Conservation (phyloP, 35 echinoderm and acorn worm genomes). For the Chiridota heheva region DNA sequence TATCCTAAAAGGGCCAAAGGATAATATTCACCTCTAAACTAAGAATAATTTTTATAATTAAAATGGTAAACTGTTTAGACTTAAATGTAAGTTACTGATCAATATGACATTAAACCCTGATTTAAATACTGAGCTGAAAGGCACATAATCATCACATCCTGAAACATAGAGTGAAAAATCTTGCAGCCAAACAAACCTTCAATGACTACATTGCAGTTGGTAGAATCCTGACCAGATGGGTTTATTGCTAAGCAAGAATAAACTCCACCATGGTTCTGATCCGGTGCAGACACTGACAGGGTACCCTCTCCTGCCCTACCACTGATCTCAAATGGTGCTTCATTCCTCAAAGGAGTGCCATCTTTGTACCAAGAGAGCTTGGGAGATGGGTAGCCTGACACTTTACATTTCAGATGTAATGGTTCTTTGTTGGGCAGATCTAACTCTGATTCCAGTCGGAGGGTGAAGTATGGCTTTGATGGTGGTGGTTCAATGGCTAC, state of each 20-base stretch:
- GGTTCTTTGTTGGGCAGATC: slow-evolving; percentile 45
- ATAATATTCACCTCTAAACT: no score
- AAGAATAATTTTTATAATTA: no score
- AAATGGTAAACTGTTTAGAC: no score
- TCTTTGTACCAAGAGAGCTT: slow-evolving; percentile 76
- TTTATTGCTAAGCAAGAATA: slow-evolving; percentile 80
- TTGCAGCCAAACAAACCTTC: slow-evolving; percentile 78
- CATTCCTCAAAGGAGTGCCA: slow-evolving; percentile 57
- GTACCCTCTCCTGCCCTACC: slow-evolving; percentile 48
- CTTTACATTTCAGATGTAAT: slow-evolving; percentile 48
- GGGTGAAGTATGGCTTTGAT: slow-evolving; percentile 46
- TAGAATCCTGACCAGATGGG: slow-evolving; percentile 58
- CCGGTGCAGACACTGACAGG: slow-evolving; percentile 47
- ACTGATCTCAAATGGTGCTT: slow-evolving; percentile 47
- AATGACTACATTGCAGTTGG: slow-evolving; percentile 69
- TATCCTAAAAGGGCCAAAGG: no score
- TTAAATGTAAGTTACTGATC: no score
- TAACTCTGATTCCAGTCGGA: slow-evolving; percentile 24
- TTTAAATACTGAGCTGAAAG: no score
- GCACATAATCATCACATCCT: no score
- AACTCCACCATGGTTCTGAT: slow-evolving; percentile 56
- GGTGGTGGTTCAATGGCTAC: slow-evolving; percentile 37
- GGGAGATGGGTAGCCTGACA: slow-evolving; percentile 55
- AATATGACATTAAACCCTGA: no score
- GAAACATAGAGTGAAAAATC: no score